Conservation (phyloP, 2,888 invertebrate genomes). For the Entomobrya proxima region DNA sequence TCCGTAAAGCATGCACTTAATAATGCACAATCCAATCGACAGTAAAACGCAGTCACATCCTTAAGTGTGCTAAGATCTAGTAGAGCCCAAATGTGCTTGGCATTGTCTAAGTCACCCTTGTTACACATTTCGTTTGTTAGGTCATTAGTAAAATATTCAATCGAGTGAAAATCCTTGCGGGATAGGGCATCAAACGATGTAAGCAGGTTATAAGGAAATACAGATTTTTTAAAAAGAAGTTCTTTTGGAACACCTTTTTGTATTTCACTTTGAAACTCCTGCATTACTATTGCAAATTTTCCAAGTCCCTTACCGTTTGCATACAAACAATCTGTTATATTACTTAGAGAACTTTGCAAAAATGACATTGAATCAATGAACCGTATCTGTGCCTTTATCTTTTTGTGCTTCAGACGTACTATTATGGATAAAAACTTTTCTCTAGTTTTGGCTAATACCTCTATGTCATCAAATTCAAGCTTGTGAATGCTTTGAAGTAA, state of each 20-base stretch:
- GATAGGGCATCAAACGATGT: background rate
- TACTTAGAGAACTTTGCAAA: background rate
- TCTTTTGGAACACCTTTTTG: background rate
- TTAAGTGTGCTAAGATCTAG: background rate
- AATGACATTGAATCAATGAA: background rate
- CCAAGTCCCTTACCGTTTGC: background rate
- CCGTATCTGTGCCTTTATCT: background rate
- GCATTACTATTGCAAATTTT: background rate
- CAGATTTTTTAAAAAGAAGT: background rate
- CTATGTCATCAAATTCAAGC: background rate
- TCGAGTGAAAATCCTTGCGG: background rate
- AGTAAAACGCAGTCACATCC: background rate
- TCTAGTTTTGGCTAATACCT: background rate
- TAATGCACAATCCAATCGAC: background rate
- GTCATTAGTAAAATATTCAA: background rate
- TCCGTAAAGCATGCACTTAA: background rate
- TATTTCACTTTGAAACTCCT: background rate
- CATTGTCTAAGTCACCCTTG: background rate
- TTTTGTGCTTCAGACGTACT: background rate
- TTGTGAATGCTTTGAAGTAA: background rate
- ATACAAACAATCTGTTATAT: background rate
- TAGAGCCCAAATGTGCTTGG: background rate
- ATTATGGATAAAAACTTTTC: background rate
- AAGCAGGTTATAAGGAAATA: background rate
- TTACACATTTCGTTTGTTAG: background rate